Percentiles rank a stretch among this genome's conserved stretches.
phyloP scores from a whole-genome alignment of 2,797 vertebrate genomes.

The Ctenosaura bakeri region DNA sequence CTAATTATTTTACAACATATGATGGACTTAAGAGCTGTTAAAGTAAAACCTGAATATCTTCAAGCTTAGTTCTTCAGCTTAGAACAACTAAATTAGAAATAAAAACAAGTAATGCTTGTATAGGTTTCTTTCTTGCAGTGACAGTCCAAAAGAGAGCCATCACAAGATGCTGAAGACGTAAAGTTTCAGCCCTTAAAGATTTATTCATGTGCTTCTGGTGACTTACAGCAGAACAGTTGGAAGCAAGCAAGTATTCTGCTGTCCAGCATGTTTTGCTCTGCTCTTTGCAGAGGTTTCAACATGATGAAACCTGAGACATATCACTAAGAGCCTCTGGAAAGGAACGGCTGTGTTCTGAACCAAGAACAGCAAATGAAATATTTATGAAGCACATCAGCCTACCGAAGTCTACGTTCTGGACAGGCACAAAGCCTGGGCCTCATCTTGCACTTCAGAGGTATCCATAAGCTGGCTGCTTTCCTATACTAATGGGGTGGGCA shows the following conservation, averaged over 20 bases:
- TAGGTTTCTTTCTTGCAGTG: neutral
- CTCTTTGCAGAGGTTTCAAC: slow-evolving; percentile 11
- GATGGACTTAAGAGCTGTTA: neutral
- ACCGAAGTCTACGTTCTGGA: slow-evolving; percentile 7
- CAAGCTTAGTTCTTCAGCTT: neutral
- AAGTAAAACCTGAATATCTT: neutral
- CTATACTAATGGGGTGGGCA: neutral
- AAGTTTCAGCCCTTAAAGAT: neutral
- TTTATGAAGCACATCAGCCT: slow-evolving; percentile 23
- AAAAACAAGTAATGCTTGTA: neutral
- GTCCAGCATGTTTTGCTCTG: neutral
- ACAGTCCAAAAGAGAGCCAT: neutral
- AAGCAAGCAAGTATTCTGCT: neutral
- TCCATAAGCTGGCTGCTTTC: neutral
- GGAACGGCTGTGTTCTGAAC: neutral
- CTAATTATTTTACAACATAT: neutral
- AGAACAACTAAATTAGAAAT: slow-evolving; percentile 8
- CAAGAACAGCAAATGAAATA: slow-evolving; percentile 25
- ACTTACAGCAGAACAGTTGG: neutral
- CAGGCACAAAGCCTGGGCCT: neutral
- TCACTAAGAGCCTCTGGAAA: neutral
- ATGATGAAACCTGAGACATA: neutral
- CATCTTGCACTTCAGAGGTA: neutral
- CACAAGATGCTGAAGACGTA: neutral
- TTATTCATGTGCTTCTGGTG: neutral